Evolutionary conservation across 2,113 vertebrate genomes (phyloP).

Genomic region (Halcyon senegalensis): DNA sequence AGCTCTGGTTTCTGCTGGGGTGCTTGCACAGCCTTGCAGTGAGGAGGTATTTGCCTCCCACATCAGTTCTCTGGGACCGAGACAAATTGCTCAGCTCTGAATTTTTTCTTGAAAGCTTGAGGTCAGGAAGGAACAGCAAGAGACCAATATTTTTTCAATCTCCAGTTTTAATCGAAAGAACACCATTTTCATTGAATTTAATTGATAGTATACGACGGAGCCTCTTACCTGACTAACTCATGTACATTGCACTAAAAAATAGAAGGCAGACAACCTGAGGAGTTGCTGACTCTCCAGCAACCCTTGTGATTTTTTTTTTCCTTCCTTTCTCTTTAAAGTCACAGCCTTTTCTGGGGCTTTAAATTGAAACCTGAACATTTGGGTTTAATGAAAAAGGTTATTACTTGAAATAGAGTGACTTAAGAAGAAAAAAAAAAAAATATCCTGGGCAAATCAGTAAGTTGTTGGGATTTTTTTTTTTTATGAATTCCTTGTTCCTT

Average conservation of each 20-base stretch:
- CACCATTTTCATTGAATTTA: not conserved
- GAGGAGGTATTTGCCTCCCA: not conserved
- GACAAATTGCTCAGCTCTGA: not conserved
- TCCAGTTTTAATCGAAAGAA: not conserved
- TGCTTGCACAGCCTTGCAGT: not conserved
- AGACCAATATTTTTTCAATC: not conserved
- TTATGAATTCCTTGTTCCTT: constrained; percentile 6
- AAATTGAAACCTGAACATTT: not conserved
- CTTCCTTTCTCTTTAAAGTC: not conserved
- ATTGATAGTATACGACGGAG: not conserved
- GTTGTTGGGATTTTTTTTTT: not conserved
- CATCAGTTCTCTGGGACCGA: not conserved
- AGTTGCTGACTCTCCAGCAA: not conserved
- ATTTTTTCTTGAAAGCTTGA: not conserved
- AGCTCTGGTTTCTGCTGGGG: not conserved
- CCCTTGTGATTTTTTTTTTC: not conserved
- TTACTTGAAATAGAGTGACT: not conserved
- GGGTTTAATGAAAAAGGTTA: not conserved
- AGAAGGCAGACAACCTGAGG: not conserved
- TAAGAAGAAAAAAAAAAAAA: not conserved
- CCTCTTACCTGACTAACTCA: not conserved
- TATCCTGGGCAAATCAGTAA: not conserved
- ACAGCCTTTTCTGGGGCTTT: not conserved
- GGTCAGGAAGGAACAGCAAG: not conserved
- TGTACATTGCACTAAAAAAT: not conserved